Base-by-base conservation (phyloP, 1,140 invertebrate species). In the Tetraneura akinire region DNA sequence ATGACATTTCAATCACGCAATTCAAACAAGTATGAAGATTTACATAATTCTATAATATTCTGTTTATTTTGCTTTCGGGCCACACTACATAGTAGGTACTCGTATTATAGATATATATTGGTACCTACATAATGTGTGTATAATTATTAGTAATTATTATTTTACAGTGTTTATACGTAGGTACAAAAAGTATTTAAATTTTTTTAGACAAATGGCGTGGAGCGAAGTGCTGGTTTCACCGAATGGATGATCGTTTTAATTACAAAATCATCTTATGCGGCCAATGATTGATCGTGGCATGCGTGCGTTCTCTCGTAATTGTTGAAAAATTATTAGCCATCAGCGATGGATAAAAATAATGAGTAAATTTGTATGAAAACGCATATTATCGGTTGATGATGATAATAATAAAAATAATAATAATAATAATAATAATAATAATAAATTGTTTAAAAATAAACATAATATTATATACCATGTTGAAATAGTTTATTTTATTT, bases 191-290 rank as follows among this genome's bases (percentile, higher is more conserved):
- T 26, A 21, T 26, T 57, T 37, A 4, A 37, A 11, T 57, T 10
- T 57, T 57, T 57, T 57, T 23, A 26, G 9, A 68, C 3, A 21
- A 68, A 68, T 21, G 21, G 6, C 42, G 21, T n/a, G n/a, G 5
- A 23, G 23, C 42, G 21, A 47, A 37, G 8, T 37, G 21, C 6
- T 45, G 10, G n/a, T 47, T 47, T 47, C 13, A 21, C 21, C 21
- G 66, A 68, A 68, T 45, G 21, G n/a, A 21, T 13, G 64, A 47
- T 14, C 21, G 21, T 68, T 68, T 68, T 68, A 68, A 68, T 68
- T 68, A 68, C 21, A 37, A 68, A 68, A 68, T 68, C 42, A 68
- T 68, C 66, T 23, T 45, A 68, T 45, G 45, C 14, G 14, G 66
- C 66, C 13, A 47, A 68, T 68, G 37, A 47, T 68, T 45, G 57